phyloP scores from a whole-genome alignment of 2,113 vertebrate species.

The Ceratotherium simum region DNA sequence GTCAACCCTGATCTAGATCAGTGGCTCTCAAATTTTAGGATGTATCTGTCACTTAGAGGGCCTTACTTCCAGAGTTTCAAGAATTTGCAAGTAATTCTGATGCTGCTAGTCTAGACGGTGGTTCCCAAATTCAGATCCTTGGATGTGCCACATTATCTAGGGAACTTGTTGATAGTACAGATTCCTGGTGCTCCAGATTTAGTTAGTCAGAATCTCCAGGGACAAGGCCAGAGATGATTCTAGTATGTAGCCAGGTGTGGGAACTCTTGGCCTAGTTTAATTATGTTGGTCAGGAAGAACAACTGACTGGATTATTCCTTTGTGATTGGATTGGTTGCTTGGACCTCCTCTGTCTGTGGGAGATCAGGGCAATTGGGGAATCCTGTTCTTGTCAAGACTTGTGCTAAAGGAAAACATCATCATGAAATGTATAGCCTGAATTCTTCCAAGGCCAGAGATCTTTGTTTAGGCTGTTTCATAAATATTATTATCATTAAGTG shows the following conservation, averaged over 20 bases:
- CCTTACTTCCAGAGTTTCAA: background rate
- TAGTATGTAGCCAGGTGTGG: background rate
- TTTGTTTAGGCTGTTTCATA: constrained; percentile 74
- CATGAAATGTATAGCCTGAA: constrained; percentile 54
- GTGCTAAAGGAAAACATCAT: constrained; percentile 58
- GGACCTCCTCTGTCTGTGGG: background rate
- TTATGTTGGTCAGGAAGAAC: background rate
- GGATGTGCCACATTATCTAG: background rate
- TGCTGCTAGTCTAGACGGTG: background rate
- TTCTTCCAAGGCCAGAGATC: constrained; percentile 68
- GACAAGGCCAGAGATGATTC: background rate
- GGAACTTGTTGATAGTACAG: background rate
- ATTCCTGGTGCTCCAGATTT: background rate
- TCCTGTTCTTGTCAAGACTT: constrained; percentile 48
- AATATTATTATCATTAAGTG: constrained; percentile 79
- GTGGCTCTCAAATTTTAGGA: background rate
- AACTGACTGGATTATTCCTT: background rate
- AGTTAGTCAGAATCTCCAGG: background rate
- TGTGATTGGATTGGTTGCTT: background rate
- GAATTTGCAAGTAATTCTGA: background rate
- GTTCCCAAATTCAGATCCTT: background rate
- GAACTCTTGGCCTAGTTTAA: background rate
- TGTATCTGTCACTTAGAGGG: background rate
- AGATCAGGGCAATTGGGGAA: background rate
- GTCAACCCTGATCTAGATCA: background rate